These are phyloP conservation scores for Oryzias dopingdopingensis DNA, from an alignment of 2,797 vertebrate genomes.

Conservation along the genomic window DNA sequence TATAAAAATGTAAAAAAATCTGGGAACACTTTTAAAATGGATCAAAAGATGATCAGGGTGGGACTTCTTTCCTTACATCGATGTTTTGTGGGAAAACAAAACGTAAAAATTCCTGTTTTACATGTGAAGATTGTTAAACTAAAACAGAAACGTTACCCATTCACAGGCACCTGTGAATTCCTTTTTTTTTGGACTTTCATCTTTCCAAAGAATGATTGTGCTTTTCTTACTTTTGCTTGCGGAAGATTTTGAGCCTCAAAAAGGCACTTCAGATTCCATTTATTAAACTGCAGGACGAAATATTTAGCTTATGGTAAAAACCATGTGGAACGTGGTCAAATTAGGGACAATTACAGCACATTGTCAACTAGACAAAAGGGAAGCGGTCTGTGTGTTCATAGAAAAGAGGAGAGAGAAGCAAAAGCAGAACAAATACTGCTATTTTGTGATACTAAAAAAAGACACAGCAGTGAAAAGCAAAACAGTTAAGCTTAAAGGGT, in stretches of 20 bases:
- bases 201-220: conserved; percentile 24
- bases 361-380: conserved; percentile 48
- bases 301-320: conserved; percentile 38
- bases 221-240: conserved; percentile 34
- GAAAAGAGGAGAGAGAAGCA: conserved; percentile 14
- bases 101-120: too few species aligned
- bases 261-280: conserved; percentile 27
- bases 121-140: too few species aligned
- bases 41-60: too few species aligned
- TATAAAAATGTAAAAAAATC: too few species aligned
- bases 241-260: conserved; percentile 31
- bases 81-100: too few species aligned
- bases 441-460: conserved; percentile 39
- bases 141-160: too few species aligned
- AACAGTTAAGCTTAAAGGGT: too few species aligned
- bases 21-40: too few species aligned
- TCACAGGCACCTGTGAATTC: conserved; percentile 43
- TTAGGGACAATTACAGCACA: conserved; percentile 46
- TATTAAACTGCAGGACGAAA: conserved; percentile 25
- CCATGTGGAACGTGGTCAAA: conserved; percentile 11
- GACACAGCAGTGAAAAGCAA: background rate
- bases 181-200: conserved; percentile 40
- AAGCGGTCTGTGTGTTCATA: conserved; percentile 24
- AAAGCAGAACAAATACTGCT: conserved; percentile 28
- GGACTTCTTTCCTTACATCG: too few species aligned